Evolutionary conservation across 2,888 invertebrate genomes (phyloP), one percentile per base, ranked within the genome.

Genomic region (Arctia plantaginis): DNA sequence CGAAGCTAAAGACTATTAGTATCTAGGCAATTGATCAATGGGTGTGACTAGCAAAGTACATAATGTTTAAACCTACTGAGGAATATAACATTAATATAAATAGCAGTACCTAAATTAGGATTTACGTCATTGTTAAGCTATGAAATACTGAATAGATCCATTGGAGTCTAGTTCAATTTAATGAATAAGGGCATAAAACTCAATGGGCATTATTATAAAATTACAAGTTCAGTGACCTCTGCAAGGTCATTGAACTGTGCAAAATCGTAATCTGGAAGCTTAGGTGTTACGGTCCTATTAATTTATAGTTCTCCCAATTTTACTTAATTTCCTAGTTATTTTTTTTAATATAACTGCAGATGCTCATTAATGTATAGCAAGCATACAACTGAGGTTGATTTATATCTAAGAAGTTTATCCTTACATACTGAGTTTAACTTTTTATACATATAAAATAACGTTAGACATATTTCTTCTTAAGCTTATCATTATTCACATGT

Each of bases 151-250:
- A 62, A 15, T 30, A 30, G 30, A 30, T 30, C 15, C 27, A 27
- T n/a, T 39, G 8, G 27, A 18, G 10, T 35, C 15, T 15, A 55
- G 15, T n/a, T 69, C 18, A 27, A 27, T n/a, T 27, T 0, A 27
- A 3, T 39, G 33, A 23, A 69, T 35, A 15, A 15, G 4, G 30
- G 62, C 27, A 6, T n/a, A 35, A n/a, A 23, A 68, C n/a, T 20
- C 51, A 23, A 4, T 27, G 15, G 10, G 20, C 30, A 71, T n/a
- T 33, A n/a, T n/a, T 39, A 69, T 82, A 83, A 74, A 72, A 80
- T 85, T 84, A 86, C 85, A 83, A 81, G 89, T 87, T 89, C 87
- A 89, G 80, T 84, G 86, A 80, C 81, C 86, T 80, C 76, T 77
- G 72, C 73, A 81, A 80, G 87, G 85, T 90, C 86, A 88, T 80